Conservation (phyloP, 2,113 vertebrate genomes). For the Delphinapterus leucas region DNA sequence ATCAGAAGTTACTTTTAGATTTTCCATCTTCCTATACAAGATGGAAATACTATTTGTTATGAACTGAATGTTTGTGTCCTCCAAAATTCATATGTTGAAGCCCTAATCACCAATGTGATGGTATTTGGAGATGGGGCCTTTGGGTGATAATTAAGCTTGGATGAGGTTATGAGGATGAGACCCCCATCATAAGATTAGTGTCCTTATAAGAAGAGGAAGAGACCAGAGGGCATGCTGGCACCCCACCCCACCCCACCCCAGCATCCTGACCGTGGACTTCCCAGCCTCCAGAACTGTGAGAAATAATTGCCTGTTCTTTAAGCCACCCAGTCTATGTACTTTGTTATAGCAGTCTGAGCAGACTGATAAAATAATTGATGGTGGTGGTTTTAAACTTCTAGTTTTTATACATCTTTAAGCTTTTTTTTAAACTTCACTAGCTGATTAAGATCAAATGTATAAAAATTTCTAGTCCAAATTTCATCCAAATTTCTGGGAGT, state of each 20-base stretch:
- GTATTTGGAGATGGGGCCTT: not conserved
- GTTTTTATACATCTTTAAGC: not conserved
- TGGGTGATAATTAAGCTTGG: not conserved
- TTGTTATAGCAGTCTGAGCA: not conserved
- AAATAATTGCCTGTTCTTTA: not conserved
- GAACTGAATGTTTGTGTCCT: not conserved
- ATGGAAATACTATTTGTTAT: not conserved
- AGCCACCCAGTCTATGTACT: not conserved
- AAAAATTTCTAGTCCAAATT: not conserved
- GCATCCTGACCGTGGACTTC: not conserved
- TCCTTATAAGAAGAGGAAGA: not conserved
- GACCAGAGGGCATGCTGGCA: not conserved
- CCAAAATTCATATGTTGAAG: not conserved
- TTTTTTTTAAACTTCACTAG: not conserved
- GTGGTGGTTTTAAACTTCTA: not conserved
- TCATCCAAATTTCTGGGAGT: not conserved
- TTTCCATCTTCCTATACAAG: not conserved
- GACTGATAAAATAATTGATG: not conserved
- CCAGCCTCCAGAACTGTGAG: not conserved
- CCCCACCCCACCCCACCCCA: not conserved
- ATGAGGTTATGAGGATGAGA: not conserved
- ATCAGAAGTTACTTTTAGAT: constrained; percentile 20
- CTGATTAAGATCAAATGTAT: not conserved
- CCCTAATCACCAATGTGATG: not conserved
- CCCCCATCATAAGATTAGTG: not conserved